These are phyloP conservation scores for Zoanthus sociatus DNA, from an alignment of 92 coral and sea anemone genomes.

Conservation along the genomic window DNA sequence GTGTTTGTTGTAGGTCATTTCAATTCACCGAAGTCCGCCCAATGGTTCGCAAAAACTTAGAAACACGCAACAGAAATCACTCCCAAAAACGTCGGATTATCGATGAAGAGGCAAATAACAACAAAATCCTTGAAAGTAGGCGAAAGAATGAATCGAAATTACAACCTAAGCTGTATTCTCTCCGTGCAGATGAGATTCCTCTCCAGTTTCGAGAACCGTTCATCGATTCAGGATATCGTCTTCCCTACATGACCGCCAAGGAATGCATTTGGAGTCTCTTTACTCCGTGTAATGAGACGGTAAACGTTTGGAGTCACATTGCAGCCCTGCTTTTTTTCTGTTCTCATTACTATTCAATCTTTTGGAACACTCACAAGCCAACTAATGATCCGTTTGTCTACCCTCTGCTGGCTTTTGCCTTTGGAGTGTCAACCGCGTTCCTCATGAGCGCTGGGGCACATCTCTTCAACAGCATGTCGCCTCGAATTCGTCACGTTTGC, in stretches of 20 bases:
- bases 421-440: slow-evolving; percentile 77
- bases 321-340: slow-evolving; percentile 69
- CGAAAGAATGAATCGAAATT: not conserved
- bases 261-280: slow-evolving; percentile 78
- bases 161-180: slow-evolving; percentile 11
- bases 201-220: slow-evolving; percentile 90
- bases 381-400: slow-evolving; percentile 82
- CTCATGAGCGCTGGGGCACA: slow-evolving; percentile 92
- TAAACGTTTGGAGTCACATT: slow-evolving; percentile 95
- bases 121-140: not conserved
- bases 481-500: slow-evolving; percentile 86
- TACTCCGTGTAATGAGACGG: slow-evolving; percentile 81
- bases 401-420: slow-evolving; percentile 85
- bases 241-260: slow-evolving; percentile 75
- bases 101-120: slow-evolving; percentile 14
- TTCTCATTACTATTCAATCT: slow-evolving; percentile 64
- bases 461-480: slow-evolving; percentile 90
- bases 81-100: not conserved
- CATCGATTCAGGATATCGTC: slow-evolving; percentile 88
- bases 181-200: slow-evolving; percentile 73
- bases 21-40: not conserved
- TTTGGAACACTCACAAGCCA: slow-evolving; percentile 63
- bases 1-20: not conserved
- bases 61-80: slow-evolving; percentile 15
- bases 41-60: slow-evolving; percentile 26